A percentile compares a stretch with the other conserved stretches of the same genome.
These are phyloP conservation scores for Danio tinwini DNA, from an alignment of 2,797 vertebrate genomes.

Conservation along the genomic window DNA sequence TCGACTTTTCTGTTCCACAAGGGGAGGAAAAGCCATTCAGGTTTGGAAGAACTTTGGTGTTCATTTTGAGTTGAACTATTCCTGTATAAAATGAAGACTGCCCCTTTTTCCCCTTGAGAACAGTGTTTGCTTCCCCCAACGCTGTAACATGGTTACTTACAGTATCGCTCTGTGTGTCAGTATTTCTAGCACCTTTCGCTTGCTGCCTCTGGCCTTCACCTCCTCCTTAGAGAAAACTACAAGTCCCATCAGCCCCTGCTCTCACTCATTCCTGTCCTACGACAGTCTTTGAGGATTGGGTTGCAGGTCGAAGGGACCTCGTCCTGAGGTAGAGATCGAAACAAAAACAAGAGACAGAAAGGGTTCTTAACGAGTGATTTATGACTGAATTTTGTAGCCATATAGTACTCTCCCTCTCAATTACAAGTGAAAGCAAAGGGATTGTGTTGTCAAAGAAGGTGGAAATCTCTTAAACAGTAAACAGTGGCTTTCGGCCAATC, in stretches of 20 bases:
- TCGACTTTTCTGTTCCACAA: conserved; percentile 8
- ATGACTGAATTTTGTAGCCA: conserved; percentile 20
- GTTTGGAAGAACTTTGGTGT: neutral
- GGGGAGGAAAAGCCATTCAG: neutral
- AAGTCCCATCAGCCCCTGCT: conserved; percentile 46
- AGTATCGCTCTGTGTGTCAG: conserved; percentile 36
- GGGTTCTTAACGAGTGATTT: neutral
- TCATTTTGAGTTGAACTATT: conserved; percentile 22
- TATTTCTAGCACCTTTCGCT: conserved; percentile 34
- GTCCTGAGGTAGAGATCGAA: conserved; percentile 37
- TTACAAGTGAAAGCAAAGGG: neutral
- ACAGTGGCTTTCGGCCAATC: conserved; percentile 49
- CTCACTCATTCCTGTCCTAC: conserved; percentile 48
- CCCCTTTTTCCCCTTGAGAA: neutral
- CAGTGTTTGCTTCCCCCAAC: conserved; percentile 21
- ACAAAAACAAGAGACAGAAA: conserved; percentile 11
- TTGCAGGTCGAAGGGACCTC: conserved; percentile 8
- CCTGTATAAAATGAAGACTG: conserved; percentile 42
- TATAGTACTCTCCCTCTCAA: conserved; percentile 26
- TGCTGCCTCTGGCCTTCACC: conserved; percentile 42
- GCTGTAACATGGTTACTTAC: conserved; percentile 32
- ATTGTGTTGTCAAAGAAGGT: neutral
- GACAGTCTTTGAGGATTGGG: conserved; percentile 45
- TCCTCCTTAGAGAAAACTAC: conserved; percentile 28
- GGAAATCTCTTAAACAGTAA: conserved; percentile 19